Percentiles rank a stretch among this genome's conserved stretches.
These are phyloP conservation scores for Coelinius sp. DNA, from an alignment of 2,888 invertebrate genomes.

Conservation along the genomic window DNA sequence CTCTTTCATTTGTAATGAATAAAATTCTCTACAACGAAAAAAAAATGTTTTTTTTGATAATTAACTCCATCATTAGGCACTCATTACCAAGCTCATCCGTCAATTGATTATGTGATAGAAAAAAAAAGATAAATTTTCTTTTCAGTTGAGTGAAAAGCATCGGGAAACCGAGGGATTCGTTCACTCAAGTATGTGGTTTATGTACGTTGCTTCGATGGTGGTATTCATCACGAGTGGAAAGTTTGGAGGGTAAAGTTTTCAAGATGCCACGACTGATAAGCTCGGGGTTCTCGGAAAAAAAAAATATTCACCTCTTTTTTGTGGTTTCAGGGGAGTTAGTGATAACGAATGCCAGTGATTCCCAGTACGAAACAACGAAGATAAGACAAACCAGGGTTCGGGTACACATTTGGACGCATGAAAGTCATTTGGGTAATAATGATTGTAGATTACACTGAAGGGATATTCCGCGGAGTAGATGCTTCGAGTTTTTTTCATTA, in stretches of 20 bases:
- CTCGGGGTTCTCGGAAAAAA: neutral
- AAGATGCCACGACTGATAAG: conserved; percentile 10
- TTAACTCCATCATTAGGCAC: neutral
- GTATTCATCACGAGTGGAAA: conserved; percentile 5
- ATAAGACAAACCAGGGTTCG: conserved; percentile 39
- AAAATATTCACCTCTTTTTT: conserved; percentile 26
- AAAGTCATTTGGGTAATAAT: conserved; percentile 49
- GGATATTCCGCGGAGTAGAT: conserved; percentile 37
- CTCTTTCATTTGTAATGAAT: no score
- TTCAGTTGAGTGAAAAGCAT: neutral
- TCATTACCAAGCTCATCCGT: no score
- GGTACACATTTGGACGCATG: conserved; percentile 35
- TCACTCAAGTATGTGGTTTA: neutral
- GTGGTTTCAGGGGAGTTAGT: conserved; percentile 3
- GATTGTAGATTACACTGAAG: conserved; percentile 44
- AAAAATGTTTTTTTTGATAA: no score
- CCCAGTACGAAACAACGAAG: conserved; percentile 39
- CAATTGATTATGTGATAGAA: neutral
- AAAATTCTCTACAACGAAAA: no score
- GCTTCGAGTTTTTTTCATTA: conserved; percentile 19
- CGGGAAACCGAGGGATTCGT: neutral
- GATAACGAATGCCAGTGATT: conserved; percentile 44
- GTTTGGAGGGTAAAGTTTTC: conserved; percentile 4
- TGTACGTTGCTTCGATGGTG: neutral
- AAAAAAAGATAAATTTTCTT: neutral